Conservation (phyloP, 2,888 invertebrate genomes). For the Lycia hirtaria region DNA sequence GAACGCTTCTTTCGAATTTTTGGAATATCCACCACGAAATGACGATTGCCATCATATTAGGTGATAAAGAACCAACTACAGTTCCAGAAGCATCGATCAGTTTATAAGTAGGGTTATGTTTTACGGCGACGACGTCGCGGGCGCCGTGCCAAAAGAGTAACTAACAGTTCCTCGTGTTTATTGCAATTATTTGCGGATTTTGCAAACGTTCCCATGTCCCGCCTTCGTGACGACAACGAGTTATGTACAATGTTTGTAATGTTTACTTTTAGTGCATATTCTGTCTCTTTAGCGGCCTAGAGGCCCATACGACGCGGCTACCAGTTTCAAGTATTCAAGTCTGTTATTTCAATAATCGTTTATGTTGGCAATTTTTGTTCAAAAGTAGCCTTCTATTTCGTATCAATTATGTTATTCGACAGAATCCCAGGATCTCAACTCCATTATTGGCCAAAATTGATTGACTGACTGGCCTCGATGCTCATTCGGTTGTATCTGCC, state of each 20-base stretch:
- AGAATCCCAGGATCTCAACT: no score
- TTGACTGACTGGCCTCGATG: no score
- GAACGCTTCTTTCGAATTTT: no score
- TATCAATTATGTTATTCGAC: no score
- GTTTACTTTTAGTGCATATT: conserved; percentile 28
- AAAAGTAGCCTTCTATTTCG: no score
- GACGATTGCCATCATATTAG: not conserved
- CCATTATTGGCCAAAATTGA: no score
- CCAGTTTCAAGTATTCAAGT: no score
- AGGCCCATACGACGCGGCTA: no score
- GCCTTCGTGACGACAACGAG: conserved; percentile 46
- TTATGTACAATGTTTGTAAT: conserved; percentile 40
- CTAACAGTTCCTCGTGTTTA: conserved; percentile 57
- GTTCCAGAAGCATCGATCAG: conserved; percentile 47
- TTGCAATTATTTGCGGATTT: conserved; percentile 67
- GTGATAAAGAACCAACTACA: conserved; percentile 6
- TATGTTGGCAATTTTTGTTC: no score
- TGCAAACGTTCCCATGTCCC: conserved; percentile 47
- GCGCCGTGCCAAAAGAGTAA: conserved; percentile 59
- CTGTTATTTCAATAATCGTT: no score
- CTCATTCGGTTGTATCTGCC: no score
- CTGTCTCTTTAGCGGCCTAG: conserved; percentile 1
- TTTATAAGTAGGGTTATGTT: conserved; percentile 57
- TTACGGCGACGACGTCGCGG: conserved; percentile 55
- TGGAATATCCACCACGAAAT: no score